Evolutionary conservation across 2,797 vertebrate species (phyloP).

Genomic region (Chaunax sp.): DNA sequence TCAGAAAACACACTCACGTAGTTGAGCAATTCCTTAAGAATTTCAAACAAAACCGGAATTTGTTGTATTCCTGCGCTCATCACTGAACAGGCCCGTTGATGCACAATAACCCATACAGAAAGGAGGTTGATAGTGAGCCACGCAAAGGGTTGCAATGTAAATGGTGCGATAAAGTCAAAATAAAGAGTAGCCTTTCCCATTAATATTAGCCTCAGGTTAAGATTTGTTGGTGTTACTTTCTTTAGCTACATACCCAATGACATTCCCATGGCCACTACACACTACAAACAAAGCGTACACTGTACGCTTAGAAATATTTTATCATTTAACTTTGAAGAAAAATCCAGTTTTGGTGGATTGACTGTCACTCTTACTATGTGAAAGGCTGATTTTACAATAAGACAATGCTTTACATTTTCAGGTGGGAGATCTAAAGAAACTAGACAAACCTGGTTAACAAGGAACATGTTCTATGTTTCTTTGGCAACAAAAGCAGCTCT

Average conservation of each 20-base stretch:
- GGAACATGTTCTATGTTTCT: not conserved
- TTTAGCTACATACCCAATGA: slow-evolving; percentile 42
- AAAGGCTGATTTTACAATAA: not conserved
- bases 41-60: slow-evolving; percentile 50
- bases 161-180: slow-evolving; percentile 60
- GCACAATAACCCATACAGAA: slow-evolving; percentile 39
- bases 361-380: not conserved
- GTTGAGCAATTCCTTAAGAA: slow-evolving; percentile 48
- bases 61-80: slow-evolving; percentile 24
- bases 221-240: slow-evolving; percentile 52
- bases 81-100: slow-evolving; percentile 16
- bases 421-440: slow-evolving; percentile 6
- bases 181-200: slow-evolving; percentile 44
- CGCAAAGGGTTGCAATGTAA: slow-evolving; percentile 64
- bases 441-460: slow-evolving; percentile 50
- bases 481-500: not conserved
- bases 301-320: slow-evolving; percentile 13
- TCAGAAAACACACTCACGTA: slow-evolving; percentile 44
- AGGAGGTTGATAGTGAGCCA: slow-evolving; percentile 26
- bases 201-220: slow-evolving; percentile 45
- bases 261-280: slow-evolving; percentile 68
- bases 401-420: slow-evolving; percentile 6
- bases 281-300: slow-evolving; percentile 13
- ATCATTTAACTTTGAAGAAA: slow-evolving; percentile 6
- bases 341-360: not conserved